Percentiles rank a stretch among this genome's conserved stretches.
These are phyloP conservation scores for Campoplex capitator DNA, from an alignment of 2,888 invertebrate genomes.

Conservation along the genomic window DNA sequence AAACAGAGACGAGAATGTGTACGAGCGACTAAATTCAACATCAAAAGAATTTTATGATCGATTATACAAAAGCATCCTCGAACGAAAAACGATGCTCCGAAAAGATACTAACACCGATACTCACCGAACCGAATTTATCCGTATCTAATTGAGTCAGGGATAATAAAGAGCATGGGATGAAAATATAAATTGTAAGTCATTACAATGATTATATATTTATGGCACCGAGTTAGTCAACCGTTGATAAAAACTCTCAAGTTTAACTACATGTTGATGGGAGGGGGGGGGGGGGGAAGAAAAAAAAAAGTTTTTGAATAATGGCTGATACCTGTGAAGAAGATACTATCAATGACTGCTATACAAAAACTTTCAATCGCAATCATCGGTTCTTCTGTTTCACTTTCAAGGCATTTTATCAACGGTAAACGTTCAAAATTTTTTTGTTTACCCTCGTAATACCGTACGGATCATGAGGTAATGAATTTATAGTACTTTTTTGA, in stretches of 20 bases:
- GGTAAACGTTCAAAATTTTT: background rate
- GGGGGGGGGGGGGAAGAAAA: background rate
- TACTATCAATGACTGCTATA: background rate
- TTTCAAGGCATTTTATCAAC: background rate
- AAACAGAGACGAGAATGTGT: constrained; percentile 36
- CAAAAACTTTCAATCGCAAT: background rate
- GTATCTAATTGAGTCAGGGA: constrained; percentile 20
- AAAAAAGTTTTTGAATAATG: background rate
- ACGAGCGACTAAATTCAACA: background rate
- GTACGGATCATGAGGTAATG: background rate
- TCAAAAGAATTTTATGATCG: constrained; percentile 48
- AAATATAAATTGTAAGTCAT: constrained; percentile 4
- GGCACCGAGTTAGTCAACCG: background rate
- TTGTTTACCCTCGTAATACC: background rate
- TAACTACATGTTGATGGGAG: background rate
- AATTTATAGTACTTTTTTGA: background rate
- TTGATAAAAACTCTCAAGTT: background rate
- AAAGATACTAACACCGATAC: constrained; percentile 37
- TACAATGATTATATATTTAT: constrained; percentile 2
- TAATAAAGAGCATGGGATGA: background rate
- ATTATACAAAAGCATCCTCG: constrained; percentile 18
- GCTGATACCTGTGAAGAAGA: background rate
- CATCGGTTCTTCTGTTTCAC: background rate
- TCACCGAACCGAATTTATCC: constrained; percentile 33
- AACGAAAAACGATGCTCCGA: constrained; percentile 14